Conservation (phyloP, 2,888 invertebrate genomes). For the Blastobasis lacticolella region DNA sequence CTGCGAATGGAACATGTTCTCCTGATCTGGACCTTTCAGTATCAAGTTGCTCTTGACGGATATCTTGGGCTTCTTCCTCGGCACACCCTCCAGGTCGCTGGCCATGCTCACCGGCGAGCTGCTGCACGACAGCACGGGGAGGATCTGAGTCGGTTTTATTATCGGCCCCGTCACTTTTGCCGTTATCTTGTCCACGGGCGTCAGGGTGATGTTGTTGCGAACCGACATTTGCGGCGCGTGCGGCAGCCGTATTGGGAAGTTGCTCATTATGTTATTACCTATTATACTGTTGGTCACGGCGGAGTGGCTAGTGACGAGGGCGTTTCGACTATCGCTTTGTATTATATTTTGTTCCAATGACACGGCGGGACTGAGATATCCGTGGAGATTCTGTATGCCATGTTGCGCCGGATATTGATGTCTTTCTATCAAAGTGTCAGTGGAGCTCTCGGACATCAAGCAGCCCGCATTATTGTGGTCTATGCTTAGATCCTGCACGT, state of each 20-base stretch:
- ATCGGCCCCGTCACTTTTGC: slow-evolving; percentile 57
- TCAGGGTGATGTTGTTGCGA: slow-evolving; percentile 53
- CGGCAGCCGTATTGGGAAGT: slow-evolving; percentile 57
- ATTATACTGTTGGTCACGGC: slow-evolving; percentile 40
- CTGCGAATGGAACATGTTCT: slow-evolving; percentile 66
- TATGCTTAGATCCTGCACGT: slow-evolving; percentile 52
- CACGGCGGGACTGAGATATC: slow-evolving; percentile 45
- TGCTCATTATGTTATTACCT: slow-evolving; percentile 55
- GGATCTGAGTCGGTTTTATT: slow-evolving; percentile 58
- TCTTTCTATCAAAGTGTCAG: slow-evolving; percentile 45
- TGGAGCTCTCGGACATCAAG: slow-evolving; percentile 52
- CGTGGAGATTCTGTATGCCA: slow-evolving; percentile 46
- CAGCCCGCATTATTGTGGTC: slow-evolving; percentile 59
- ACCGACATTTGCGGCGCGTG: slow-evolving; percentile 43
- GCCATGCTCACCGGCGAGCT: slow-evolving; percentile 52
- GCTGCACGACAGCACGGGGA: slow-evolving; percentile 56
- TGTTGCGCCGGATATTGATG: slow-evolving; percentile 45
- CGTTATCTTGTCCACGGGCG: slow-evolving; percentile 52
- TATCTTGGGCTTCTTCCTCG: slow-evolving; percentile 67
- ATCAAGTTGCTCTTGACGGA: slow-evolving; percentile 69
- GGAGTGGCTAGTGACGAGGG: slow-evolving; percentile 44
- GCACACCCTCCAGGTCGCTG: slow-evolving; percentile 45
- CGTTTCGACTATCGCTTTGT: slow-evolving; percentile 42
- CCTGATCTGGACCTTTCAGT: slow-evolving; percentile 65
- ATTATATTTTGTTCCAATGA: slow-evolving; percentile 48